phyloP scores from a whole-genome alignment of 2,113 vertebrate species.

The Himantopus leucocephalus region DNA sequence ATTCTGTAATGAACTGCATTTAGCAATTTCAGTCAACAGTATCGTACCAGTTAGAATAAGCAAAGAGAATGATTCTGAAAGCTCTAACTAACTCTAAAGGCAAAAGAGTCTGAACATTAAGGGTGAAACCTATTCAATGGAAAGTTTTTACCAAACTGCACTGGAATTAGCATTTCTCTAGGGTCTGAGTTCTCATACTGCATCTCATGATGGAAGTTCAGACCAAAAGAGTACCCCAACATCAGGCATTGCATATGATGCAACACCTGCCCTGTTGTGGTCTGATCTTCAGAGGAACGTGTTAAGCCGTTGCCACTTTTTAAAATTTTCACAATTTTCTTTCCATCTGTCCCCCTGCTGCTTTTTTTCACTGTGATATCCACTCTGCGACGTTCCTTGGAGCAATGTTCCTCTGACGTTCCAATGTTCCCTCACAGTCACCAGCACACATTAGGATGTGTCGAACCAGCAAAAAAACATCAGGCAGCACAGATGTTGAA shows the following conservation, averaged over 20 bases:
- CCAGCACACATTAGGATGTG: conserved; percentile 14
- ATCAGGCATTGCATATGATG: not conserved
- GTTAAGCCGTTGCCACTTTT: not conserved
- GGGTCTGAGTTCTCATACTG: not conserved
- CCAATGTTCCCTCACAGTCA: not conserved
- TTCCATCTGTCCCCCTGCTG: not conserved
- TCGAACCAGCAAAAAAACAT: conserved; percentile 15
- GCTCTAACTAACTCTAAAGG: not conserved
- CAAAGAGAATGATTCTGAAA: not conserved
- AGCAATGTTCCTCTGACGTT: not conserved
- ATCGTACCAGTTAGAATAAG: not conserved
- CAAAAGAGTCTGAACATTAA: not conserved
- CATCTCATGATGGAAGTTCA: not conserved
- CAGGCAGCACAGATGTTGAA: conserved; percentile 31
- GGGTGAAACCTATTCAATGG: not conserved
- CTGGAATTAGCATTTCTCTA: not conserved
- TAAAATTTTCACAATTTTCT: not conserved
- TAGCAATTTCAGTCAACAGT: not conserved
- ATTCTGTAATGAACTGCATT: not conserved
- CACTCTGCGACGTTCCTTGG: not conserved
- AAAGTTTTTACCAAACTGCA: not conserved
- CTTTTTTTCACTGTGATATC: not conserved
- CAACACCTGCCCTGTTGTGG: not conserved
- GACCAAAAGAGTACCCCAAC: not conserved
- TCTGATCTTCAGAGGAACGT: not conserved